A percentile compares a stretch with the other conserved stretches of the same genome.
Conservation (phyloP, 2,888 invertebrate species). For the Antheraea assamensis region DNA sequence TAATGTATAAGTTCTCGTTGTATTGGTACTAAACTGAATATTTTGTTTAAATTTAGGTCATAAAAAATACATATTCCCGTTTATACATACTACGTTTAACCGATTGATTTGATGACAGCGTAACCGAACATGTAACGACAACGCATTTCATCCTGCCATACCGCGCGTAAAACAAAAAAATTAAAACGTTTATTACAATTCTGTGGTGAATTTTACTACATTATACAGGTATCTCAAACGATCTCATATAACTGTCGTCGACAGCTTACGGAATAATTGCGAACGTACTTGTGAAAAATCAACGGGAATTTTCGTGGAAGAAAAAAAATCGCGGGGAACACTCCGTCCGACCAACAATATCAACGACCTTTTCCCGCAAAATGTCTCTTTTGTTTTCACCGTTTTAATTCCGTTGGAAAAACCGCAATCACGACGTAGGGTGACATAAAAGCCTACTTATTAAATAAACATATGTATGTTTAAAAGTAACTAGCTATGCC, state of each 20-base stretch:
- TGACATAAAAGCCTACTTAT: neutral
- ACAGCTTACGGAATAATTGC: neutral
- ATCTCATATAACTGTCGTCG: neutral
- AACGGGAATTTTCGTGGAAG: neutral
- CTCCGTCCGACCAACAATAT: conserved; percentile 4
- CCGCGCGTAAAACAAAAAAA: no score
- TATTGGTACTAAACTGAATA: no score
- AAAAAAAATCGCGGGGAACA: neutral
- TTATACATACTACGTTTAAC: no score
- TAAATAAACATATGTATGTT: neutral
- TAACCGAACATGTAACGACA: no score
- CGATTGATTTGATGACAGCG: no score
- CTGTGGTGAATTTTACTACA: neutral
- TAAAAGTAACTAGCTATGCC: neutral
- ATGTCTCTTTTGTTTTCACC: conserved; percentile 41
- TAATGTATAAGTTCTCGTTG: no score
- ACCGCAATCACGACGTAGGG: neutral
- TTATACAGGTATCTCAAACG: neutral
- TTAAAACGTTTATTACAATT: no score
- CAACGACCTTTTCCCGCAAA: conserved; percentile 27
- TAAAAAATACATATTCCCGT: no score
- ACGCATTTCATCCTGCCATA: no score
- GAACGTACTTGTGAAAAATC: neutral
- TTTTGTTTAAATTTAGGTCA: no score
- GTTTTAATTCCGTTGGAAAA: conserved; percentile 35